Base-by-base conservation (phyloP, 2,888 invertebrate genomes). In the Xylota sylvarum region DNA sequence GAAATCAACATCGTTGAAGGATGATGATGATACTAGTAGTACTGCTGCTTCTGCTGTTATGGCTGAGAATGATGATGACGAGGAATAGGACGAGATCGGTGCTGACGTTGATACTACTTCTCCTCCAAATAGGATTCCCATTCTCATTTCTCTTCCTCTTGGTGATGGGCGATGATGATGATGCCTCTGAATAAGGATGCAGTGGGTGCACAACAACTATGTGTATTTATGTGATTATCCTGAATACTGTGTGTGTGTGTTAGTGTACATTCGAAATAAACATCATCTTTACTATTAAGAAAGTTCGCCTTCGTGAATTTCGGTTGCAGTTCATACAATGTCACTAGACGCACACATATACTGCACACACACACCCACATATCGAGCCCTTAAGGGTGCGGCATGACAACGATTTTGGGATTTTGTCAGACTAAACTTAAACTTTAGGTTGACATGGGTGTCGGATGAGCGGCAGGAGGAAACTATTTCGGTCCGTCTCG, bases 1-100 rank as follows among this genome's bases (percentile, higher is more conserved):
- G 86, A 86, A 86, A 86, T 86, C 86, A 86, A 78, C 86, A 82
- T 86, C 77, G 86, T 78, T 86, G 86, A 86, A 86, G 86, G 72
- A 86, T 86, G 77, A 69, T 69, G 83, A 69, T 79, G 84, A 84
- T 79, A 70, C 62, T 74, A 69, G 67, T 79, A 70, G 55, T 74
- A 69, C 73, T 74, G 46, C 84, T 84, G 64, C 50, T 74, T 19
- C 35, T 60, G 58, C 48, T 72, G 58, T 52, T 70, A 55, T 30
- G 64, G 72, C 50, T 74, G 83, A 73, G 80, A 80, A 74, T 72
- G 81, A 77, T 81, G 85, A 80, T 67, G 85, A 81, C 74, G 77
- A 86, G 46, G 65, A 77, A 65, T 64, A 65, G 69, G 74, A 84
- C 74, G 76, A 85, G 80, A 85, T 85, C 80, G 76, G 60, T 81